A percentile compares a stretch with the other conserved stretches of the same genome.
phyloP scores from a whole-genome alignment of 2,797 vertebrate genomes.

The Scarus forsteni region DNA sequence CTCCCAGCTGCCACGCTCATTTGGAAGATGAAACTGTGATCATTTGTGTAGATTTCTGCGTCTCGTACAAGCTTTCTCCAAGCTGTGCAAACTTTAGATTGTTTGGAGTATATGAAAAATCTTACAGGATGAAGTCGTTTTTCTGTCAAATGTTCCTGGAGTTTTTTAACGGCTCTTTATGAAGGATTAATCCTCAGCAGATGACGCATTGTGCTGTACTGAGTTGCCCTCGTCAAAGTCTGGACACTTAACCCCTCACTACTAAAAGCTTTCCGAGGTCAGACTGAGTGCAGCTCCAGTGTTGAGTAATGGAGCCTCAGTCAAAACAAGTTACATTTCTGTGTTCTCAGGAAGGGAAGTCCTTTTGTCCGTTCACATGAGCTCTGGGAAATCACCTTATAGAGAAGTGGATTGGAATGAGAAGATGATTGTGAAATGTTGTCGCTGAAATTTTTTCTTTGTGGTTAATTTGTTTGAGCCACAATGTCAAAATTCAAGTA shows the following conservation, averaged over 20 bases:
- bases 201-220: slow-evolving; percentile 54
- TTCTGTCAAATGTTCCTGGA: slow-evolving; percentile 27
- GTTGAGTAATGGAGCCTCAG: slow-evolving; percentile 76
- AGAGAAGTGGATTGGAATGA: slow-evolving; percentile 19
- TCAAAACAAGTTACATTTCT: slow-evolving; percentile 78
- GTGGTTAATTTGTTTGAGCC: slow-evolving; percentile 3
- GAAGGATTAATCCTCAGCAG: slow-evolving; percentile 33
- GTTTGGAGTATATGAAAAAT: slow-evolving; percentile 34
- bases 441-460: slow-evolving; percentile 3
- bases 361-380: slow-evolving; percentile 55
- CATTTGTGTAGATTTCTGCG: slow-evolving; percentile 43
- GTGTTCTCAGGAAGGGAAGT: slow-evolving; percentile 63
- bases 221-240: slow-evolving; percentile 69
- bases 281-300: slow-evolving; percentile 71
- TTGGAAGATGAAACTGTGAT: slow-evolving; percentile 54
- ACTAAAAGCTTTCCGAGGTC: slow-evolving; percentile 83
- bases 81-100: slow-evolving; percentile 2
- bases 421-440: slow-evolving; percentile 14
- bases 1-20: slow-evolving; percentile 66
- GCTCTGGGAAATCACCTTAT: slow-evolving; percentile 46
- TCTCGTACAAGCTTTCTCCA: slow-evolving; percentile 24
- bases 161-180: slow-evolving; percentile 25
- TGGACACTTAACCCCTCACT: slow-evolving; percentile 81
- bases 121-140: slow-evolving; percentile 29
- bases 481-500: slow-evolving; percentile 10